These are phyloP conservation scores for Julus scanicus DNA, from an alignment of 2,888 invertebrate species.

Conservation along the genomic window DNA sequence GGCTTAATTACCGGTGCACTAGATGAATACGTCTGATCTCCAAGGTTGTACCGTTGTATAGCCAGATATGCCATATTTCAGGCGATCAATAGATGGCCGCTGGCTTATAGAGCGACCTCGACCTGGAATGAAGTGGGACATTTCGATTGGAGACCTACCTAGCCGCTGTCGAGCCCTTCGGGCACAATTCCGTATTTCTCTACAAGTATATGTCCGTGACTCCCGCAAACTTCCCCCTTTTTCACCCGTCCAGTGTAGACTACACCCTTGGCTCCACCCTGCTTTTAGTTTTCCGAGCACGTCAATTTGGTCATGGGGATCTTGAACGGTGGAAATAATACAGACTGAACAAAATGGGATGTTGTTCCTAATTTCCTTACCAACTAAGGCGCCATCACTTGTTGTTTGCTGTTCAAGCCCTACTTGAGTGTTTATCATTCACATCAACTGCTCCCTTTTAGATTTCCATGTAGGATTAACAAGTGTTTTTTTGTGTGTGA, in stretches of 20 bases:
- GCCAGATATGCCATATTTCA: background rate
- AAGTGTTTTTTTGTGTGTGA: background rate
- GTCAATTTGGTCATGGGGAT: constrained; percentile 34
- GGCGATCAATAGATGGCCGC: constrained; percentile 11
- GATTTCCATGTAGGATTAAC: constrained; percentile 2
- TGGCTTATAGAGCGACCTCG: constrained; percentile 29
- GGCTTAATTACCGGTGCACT: background rate
- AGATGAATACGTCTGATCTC: background rate
- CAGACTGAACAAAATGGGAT: background rate
- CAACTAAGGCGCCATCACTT: background rate
- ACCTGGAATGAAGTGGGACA: constrained; percentile 41
- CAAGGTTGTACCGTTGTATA: background rate
- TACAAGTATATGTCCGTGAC: constrained; percentile 19
- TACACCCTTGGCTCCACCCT: constrained; percentile 40
- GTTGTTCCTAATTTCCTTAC: background rate
- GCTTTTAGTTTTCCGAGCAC: constrained; percentile 27
- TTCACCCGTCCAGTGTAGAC: background rate
- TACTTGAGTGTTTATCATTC: background rate
- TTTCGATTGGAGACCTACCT: constrained; percentile 44
- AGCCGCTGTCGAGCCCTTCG: constrained; percentile 12
- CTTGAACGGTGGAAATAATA: background rate
- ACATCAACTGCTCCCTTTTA: background rate
- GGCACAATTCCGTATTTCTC: background rate
- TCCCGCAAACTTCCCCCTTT: constrained; percentile 4
- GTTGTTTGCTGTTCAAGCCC: constrained; percentile 12